Base-by-base conservation (phyloP, 23 tunicate genomes). In the Aplidium turbinatum region DNA sequence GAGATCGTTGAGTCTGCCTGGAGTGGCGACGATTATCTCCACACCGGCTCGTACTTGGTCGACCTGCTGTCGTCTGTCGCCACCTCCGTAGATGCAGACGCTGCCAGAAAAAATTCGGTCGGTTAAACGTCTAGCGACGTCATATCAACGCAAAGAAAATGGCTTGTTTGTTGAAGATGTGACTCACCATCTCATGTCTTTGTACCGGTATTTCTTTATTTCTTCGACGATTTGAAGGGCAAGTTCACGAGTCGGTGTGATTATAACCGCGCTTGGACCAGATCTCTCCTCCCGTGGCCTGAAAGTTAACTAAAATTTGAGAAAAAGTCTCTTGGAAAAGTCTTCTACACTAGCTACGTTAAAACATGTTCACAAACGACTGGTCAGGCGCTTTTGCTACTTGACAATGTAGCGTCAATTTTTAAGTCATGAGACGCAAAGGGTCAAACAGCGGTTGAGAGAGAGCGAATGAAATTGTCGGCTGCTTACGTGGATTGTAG, bases 161-260 rank as follows among this genome's bases (percentile, higher is more conserved):
- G 16, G 11, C 50, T 42, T 42, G 50, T 16, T 16, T 42, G 50
- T 42, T 55, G 7, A 40, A 38, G 42, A 6, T 68, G 11, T 42
- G 4, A 21, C 72, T 6, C 54, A 85, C 91, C 97, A 84, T 63
- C 91, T 68, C 1, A 91, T 91, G 22, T 73, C 91, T 38, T 73
- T 68, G 67, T 84, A 91, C 0, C 73, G 57, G 46, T 91, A 91
- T 38, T 88, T 88, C 46, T 88, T 85, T 5, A 95, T 79, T 73
- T 95, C 92, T 40, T 48, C 72, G 68, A 83, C 83, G 27, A 95
- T 95, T 57, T 95, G 99, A 3, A 88, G 69, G 23, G 99, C 99
- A 33, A 95, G 79, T 72, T 95, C 99, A 38, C 99, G 75, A 0
- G 99, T 95, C 1, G 99, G 99, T 1, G 99, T 85, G n/a, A 95